Evolutionary conservation across 2,113 vertebrate genomes (phyloP).

Genomic region (Diglossa brunneiventris): DNA sequence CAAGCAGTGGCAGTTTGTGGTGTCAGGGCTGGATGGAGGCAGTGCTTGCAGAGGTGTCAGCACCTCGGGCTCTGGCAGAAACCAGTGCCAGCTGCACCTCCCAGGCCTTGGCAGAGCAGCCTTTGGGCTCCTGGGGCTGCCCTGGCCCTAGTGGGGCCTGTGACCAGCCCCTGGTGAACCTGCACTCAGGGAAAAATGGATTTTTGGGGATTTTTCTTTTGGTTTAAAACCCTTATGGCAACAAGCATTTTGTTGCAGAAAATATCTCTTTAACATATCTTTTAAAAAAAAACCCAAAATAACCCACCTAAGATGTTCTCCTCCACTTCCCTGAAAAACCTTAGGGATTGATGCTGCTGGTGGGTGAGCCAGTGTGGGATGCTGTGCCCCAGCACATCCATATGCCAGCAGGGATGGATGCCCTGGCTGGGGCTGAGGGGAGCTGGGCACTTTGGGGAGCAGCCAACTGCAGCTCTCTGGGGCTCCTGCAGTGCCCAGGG

Average conservation of each 20-base stretch:
- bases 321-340: not conserved
- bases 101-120: not conserved
- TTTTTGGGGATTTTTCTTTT: not conserved
- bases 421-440: not conserved
- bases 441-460: not conserved
- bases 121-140: not conserved
- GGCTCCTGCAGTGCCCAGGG: not conserved
- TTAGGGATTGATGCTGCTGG: not conserved
- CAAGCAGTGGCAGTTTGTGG: not conserved
- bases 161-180: not conserved
- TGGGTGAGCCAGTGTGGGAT: not conserved
- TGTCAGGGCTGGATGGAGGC: not conserved
- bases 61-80: not conserved
- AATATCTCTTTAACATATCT: not conserved
- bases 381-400: not conserved
- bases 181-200: not conserved
- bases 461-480: not conserved
- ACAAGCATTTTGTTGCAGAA: not conserved
- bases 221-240: not conserved
- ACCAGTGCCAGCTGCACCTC: accelerated
- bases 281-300: not conserved
- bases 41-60: not conserved
- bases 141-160: not conserved
- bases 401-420: not conserved
- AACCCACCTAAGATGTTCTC: not conserved